phyloP scores from a whole-genome alignment of 2,797 vertebrate species.

The Sebastes hubbsi region DNA sequence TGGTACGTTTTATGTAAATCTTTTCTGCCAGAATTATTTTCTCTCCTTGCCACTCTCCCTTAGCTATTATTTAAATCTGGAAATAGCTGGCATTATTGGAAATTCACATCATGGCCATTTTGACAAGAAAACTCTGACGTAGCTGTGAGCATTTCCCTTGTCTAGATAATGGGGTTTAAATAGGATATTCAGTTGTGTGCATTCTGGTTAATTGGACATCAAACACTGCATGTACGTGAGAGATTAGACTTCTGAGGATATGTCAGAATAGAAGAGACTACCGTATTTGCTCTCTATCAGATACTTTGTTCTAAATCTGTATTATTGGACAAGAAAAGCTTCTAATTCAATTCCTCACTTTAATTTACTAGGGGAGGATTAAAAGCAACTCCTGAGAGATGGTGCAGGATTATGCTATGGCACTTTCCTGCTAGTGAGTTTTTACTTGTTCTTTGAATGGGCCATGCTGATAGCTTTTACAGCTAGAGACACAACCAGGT shows the following conservation, averaged over 20 bases:
- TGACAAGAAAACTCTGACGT: constrained; percentile 63
- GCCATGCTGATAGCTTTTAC: constrained; percentile 15
- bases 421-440: constrained; percentile 46
- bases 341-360: constrained; percentile 79
- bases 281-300: constrained; percentile 71
- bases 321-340: constrained; percentile 74
- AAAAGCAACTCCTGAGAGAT: constrained; percentile 69
- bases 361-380: constrained; percentile 74
- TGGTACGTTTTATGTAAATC: too few relatives aligned
- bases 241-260: constrained; percentile 77
- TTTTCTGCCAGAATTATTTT: background rate
- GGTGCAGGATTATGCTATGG: constrained; percentile 65
- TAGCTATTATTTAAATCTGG: constrained; percentile 34
- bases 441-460: constrained; percentile 32
- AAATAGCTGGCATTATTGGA: constrained; percentile 48
- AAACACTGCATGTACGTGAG: constrained; percentile 69
- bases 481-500: background rate
- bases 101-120: constrained; percentile 64
- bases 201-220: constrained; percentile 80
- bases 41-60: background rate
- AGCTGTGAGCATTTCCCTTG: constrained; percentile 63
- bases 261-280: constrained; percentile 66
- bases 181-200: constrained; percentile 71
- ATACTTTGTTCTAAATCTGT: constrained; percentile 76
- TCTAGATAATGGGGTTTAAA: constrained; percentile 74